phyloP scores from a whole-genome alignment of 2,113 vertebrate genomes.

The Chunga burmeisteri region DNA sequence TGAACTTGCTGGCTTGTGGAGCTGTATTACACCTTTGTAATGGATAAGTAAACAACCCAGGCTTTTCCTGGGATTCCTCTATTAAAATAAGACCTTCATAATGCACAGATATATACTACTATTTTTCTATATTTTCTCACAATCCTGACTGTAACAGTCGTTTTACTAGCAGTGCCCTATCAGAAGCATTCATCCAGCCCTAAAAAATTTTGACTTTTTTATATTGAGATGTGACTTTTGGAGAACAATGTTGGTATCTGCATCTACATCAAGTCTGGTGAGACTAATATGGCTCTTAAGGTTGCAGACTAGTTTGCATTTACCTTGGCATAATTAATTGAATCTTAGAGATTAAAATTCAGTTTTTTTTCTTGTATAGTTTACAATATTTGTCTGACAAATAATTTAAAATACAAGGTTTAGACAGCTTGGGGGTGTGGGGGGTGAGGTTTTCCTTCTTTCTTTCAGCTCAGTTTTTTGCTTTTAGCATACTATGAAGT shows the following conservation, averaged over 20 bases:
- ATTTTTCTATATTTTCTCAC: not conserved
- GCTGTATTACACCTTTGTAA: not conserved
- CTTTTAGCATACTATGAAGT: not conserved
- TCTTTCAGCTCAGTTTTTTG: not conserved
- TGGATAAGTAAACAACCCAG: not conserved
- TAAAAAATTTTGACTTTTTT: not conserved
- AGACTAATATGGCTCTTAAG: not conserved
- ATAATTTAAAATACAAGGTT: not conserved
- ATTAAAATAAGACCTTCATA: not conserved
- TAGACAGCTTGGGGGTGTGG: accelerated
- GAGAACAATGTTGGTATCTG: not conserved
- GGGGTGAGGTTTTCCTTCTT: not conserved
- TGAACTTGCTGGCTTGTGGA: not conserved
- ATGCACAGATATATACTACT: not conserved
- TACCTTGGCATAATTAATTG: not conserved
- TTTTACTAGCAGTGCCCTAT: not conserved
- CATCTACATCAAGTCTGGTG: not conserved
- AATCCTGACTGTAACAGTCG: not conserved
- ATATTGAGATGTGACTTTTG: not conserved
- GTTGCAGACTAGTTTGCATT: not conserved
- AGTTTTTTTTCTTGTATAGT: not conserved
- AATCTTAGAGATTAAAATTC: not conserved
- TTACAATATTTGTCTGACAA: not conserved
- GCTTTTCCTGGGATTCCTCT: not conserved
- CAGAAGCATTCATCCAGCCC: not conserved